A percentile compares a stretch with the other conserved stretches of the same genome.
Conservation (phyloP, 2,797 vertebrate genomes). For the Acomys russatus region DNA sequence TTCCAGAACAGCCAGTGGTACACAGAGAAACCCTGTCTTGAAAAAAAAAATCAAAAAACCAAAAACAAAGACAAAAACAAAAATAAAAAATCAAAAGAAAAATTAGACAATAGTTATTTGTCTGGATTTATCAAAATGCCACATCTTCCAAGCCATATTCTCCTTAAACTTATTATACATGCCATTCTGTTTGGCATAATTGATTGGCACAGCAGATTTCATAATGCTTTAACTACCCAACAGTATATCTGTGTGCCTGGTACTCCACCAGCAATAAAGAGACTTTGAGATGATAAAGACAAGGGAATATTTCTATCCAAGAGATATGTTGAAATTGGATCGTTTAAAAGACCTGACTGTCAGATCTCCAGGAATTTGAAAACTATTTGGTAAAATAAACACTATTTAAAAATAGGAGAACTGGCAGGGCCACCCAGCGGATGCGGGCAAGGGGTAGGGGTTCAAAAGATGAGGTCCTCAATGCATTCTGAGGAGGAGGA, state of each 20-base stretch:
- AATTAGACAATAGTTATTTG: not conserved
- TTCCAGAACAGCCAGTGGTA: no score
- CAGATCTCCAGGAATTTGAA: not conserved
- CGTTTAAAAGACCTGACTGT: not conserved
- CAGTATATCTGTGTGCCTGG: not conserved
- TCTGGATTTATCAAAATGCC: not conserved
- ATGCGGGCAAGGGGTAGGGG: no score
- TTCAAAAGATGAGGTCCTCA: no score
- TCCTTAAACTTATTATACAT: not conserved
- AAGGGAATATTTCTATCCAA: not conserved
- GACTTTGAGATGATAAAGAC: not conserved
- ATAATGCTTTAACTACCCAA: not conserved
- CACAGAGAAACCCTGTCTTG: no score
- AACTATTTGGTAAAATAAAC: not conserved
- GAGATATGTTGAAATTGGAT: not conserved
- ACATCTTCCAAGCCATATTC: not conserved
- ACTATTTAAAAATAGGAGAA: not conserved
- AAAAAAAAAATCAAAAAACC: no score
- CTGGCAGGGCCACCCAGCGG: no score
- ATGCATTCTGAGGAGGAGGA: no score
- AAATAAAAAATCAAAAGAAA: not conserved
- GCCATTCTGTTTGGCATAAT: not conserved
- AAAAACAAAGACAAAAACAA: no score
- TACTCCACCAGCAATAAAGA: not conserved
- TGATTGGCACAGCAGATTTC: not conserved